phyloP scores from a whole-genome alignment of 2,113 vertebrate species.

The Pyxicephalus adspersus region DNA sequence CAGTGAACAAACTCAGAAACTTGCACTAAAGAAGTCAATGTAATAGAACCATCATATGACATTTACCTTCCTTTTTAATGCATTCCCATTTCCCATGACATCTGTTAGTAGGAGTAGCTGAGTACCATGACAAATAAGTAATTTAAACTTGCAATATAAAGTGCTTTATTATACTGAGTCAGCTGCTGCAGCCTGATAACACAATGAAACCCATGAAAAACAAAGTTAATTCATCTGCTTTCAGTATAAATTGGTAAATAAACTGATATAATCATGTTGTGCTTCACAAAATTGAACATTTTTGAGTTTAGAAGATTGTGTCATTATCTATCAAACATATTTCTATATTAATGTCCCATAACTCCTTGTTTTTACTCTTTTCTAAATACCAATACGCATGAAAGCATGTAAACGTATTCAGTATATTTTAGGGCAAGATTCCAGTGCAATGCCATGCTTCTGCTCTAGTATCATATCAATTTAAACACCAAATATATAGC shows the following conservation, averaged over 20 bases:
- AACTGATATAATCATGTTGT: background rate
- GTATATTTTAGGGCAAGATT: constrained; percentile 56
- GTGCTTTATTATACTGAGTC: constrained; percentile 28
- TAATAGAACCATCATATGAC: constrained; percentile 10
- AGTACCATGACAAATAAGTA: constrained; percentile 13
- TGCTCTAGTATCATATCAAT: constrained; percentile 54
- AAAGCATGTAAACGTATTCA: background rate
- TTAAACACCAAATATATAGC: constrained; percentile 63
- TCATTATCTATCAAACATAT: too few relatives aligned
- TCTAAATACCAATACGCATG: too few relatives aligned
- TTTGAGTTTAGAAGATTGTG: too few relatives aligned
- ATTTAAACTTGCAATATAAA: constrained; percentile 22
- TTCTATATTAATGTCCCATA: too few relatives aligned
- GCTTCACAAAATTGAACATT: too few relatives aligned
- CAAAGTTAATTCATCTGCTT: constrained; percentile 17
- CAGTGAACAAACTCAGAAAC: constrained; percentile 5
- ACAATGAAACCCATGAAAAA: constrained; percentile 5
- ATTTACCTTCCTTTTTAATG: constrained; percentile 24
- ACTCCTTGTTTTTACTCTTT: too few relatives aligned
- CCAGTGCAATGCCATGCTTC: constrained; percentile 41
- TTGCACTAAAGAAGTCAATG: background rate
- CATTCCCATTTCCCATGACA: constrained; percentile 6
- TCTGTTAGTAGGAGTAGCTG: constrained; percentile 8
- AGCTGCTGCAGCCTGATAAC: constrained; percentile 28
- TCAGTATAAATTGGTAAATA: constrained; percentile 9